Percentiles rank a stretch among this genome's conserved stretches.
These are phyloP conservation scores for Limnephilus rhombicus DNA, from an alignment of 2,888 invertebrate species.

Conservation along the genomic window DNA sequence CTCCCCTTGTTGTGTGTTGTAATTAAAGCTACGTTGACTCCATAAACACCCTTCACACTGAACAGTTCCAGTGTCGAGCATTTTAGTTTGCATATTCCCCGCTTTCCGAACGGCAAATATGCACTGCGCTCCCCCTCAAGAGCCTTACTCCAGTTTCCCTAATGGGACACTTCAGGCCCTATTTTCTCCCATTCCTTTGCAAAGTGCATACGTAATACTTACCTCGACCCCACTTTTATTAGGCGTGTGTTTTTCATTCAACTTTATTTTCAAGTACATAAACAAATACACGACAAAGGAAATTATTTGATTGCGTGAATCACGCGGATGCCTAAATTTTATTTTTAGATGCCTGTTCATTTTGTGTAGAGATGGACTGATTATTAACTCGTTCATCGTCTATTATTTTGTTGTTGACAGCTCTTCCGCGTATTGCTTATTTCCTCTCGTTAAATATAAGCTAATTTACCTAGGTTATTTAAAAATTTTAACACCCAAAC, in stretches of 20 bases:
- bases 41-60: conserved; percentile 26
- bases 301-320: background rate
- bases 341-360: background rate
- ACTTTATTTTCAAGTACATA: background rate
- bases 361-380: background rate
- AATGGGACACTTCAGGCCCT: conserved; percentile 19
- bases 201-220: background rate
- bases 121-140: conserved; percentile 12
- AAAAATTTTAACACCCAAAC: background rate
- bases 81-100: conserved; percentile 26
- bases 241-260: background rate
- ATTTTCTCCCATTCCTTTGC: conserved; percentile 6
- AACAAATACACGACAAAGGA: background rate
- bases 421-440: too few species aligned
- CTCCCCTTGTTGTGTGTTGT: conserved; percentile 2
- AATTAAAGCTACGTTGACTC: conserved; percentile 26
- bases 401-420: background rate
- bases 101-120: background rate
- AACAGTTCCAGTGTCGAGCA: conserved; percentile 9
- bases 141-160: conserved; percentile 26
- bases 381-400: background rate
- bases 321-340: background rate
- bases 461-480: too few species aligned
- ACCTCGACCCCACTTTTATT: background rate
- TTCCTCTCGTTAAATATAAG: too few species aligned